These are phyloP conservation scores for Drosophila mayri DNA, from an alignment of 1,140 invertebrate species.

Conservation along the genomic window DNA sequence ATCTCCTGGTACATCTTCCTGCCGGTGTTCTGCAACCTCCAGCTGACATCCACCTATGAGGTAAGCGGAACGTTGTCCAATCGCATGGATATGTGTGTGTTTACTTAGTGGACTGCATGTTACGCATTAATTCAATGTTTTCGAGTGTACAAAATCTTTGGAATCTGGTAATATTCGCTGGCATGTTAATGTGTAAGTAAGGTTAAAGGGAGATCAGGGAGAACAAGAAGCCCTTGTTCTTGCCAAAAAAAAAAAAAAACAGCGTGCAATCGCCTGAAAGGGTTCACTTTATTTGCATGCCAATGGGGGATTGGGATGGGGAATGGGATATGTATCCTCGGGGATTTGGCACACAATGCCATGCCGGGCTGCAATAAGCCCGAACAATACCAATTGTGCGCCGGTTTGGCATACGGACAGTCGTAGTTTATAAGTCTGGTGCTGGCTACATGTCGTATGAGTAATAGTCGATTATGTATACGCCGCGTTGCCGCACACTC, in stretches of 20 bases:
- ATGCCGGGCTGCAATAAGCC: slow-evolving; percentile 30
- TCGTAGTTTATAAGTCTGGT: slow-evolving; percentile 52
- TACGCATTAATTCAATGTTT: slow-evolving; percentile 47
- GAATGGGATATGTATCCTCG: slow-evolving; percentile 6
- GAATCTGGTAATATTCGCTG: slow-evolving; percentile 22
- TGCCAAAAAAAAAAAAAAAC: neutral
- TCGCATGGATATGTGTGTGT: slow-evolving; percentile 16
- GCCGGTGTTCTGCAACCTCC: slow-evolving; percentile 93
- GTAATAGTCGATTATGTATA: slow-evolving; percentile 72
- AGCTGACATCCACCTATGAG: slow-evolving; percentile 94
- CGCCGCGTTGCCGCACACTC: slow-evolving; percentile 40
- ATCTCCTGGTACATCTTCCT: slow-evolving; percentile 91
- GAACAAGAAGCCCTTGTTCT: neutral
- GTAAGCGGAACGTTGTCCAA: slow-evolving; percentile 85
- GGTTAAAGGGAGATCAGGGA: neutral
- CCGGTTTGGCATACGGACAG: slow-evolving; percentile 37
- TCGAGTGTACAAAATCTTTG: slow-evolving; percentile 24
- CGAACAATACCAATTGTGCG: slow-evolving; percentile 54
- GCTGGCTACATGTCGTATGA: slow-evolving; percentile 58
- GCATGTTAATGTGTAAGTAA: slow-evolving; percentile 58
- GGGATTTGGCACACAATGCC: slow-evolving; percentile 46
- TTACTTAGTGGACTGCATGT: slow-evolving; percentile 44
- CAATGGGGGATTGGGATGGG: neutral
- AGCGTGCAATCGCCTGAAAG: slow-evolving; percentile 33
- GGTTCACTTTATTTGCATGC: slow-evolving; percentile 45